These are phyloP conservation scores for Dicyrtoma fusca DNA, from an alignment of 2,888 invertebrate genomes.

Conservation along the genomic window DNA sequence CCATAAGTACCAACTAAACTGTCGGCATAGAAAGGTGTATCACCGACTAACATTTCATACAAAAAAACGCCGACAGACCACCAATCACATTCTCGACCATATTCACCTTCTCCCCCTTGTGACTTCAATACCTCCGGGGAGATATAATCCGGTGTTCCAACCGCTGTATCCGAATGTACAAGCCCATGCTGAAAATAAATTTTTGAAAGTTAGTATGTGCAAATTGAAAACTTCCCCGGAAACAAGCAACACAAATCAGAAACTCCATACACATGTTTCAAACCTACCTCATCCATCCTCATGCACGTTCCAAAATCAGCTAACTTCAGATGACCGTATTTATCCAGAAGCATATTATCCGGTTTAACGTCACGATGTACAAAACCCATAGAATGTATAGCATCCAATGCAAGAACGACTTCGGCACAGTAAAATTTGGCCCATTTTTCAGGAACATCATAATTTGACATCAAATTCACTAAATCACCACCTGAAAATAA, in stretches of 20 bases:
- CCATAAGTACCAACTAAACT: constrained; percentile 97
- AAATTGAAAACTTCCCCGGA: background rate
- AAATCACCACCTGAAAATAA: constrained; percentile 84
- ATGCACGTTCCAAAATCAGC: constrained; percentile 99
- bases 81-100: constrained; percentile 98
- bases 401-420: constrained; percentile 94
- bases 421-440: constrained; percentile 98
- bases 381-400: constrained; percentile 98
- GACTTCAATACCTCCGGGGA: constrained; percentile 98
- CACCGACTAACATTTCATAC: constrained; percentile 98
- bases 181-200: constrained; percentile 75
- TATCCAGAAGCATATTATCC: constrained; percentile 96
- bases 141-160: constrained; percentile 99
- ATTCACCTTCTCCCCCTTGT: constrained; percentile 88
- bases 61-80: constrained; percentile 99
- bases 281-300: constrained; percentile 82
- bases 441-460: constrained; percentile 95
- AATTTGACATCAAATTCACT: constrained; percentile 97
- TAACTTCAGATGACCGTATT: constrained; percentile 91
- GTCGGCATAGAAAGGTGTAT: constrained; percentile 99
- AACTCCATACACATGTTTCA: background rate
- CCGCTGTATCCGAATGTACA: constrained; percentile 95
- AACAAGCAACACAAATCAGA: background rate
- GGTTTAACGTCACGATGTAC: constrained; percentile 91
- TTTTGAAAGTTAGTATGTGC: constrained; percentile 1